Evolutionary conservation across 2,113 vertebrate genomes (phyloP).

Genomic region (Pontoporia blainvillei): DNA sequence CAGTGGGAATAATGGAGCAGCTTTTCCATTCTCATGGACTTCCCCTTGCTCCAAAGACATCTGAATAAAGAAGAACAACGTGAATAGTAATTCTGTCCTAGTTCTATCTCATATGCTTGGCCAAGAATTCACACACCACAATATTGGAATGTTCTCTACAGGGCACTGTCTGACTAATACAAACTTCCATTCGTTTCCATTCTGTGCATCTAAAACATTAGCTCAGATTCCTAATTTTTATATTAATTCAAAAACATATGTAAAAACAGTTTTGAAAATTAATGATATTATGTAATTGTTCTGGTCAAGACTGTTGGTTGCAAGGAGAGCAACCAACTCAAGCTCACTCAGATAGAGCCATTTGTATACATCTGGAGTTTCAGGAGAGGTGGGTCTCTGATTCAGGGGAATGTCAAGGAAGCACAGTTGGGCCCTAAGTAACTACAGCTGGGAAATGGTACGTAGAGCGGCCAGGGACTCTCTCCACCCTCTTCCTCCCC

Average conservation of each 20-base stretch:
- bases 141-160: not conserved
- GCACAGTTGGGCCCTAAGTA: not conserved
- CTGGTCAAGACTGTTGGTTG: not conserved
- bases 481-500: not conserved
- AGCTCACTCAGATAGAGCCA: not conserved
- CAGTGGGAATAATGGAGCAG: not conserved
- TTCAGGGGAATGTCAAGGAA: not conserved
- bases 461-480: not conserved
- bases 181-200: not conserved
- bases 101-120: not conserved
- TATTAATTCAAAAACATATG: not conserved
- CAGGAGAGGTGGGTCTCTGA: not conserved
- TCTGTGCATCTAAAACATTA: not conserved
- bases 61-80: not conserved
- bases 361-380: not conserved
- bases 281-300: not conserved
- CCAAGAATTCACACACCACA: not conserved
- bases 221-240: not conserved
- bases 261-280: not conserved
- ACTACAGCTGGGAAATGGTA: not conserved
- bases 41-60: not conserved
- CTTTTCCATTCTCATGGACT: not conserved
- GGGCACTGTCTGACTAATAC: not conserved
- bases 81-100: slow-evolving; percentile 1
- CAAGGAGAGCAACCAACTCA: not conserved